A percentile compares a stretch with the other conserved stretches of the same genome.
These are phyloP conservation scores for Pilophorus perplexus DNA, from an alignment of 2,888 invertebrate genomes.

Conservation along the genomic window DNA sequence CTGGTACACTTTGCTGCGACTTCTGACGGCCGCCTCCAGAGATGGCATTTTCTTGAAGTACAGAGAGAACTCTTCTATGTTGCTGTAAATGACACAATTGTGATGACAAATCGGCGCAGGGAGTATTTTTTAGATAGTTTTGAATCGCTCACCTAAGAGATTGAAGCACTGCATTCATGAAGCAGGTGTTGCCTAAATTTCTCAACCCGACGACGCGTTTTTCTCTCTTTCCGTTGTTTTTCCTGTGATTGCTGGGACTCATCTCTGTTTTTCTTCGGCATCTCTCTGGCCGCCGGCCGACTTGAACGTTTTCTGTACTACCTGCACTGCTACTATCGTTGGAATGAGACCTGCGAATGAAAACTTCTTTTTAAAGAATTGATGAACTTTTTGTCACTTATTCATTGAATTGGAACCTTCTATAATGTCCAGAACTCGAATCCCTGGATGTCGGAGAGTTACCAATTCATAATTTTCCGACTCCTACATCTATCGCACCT, in stretches of 20 bases:
- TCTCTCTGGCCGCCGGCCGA: conserved; percentile 44
- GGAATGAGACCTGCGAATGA: conserved; percentile 49
- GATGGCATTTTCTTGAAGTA: conserved; percentile 77
- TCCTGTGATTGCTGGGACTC: conserved; percentile 51
- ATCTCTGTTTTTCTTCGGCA: conserved; percentile 37
- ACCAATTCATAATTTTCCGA: too few species aligned
- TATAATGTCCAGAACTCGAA: too few species aligned
- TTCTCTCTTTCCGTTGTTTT: conserved; percentile 58
- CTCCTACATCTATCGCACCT: too few species aligned
- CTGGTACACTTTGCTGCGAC: conserved; percentile 61
- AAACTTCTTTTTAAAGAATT: too few species aligned
- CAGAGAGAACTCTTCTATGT: conserved; percentile 78
- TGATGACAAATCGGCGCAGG: background rate
- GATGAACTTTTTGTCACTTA: too few species aligned
- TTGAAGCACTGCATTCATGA: conserved; percentile 82
- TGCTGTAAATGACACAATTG: conserved; percentile 56
- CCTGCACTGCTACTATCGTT: conserved; percentile 50
- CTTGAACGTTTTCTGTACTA: conserved; percentile 48
- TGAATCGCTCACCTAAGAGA: conserved; percentile 59
- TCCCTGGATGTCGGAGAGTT: too few species aligned
- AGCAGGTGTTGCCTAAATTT: conserved; percentile 81
- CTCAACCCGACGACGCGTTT: conserved; percentile 70
- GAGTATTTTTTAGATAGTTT: background rate
- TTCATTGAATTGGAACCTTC: too few species aligned
- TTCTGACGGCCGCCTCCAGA: conserved; percentile 56